Conservation (phyloP, 2,797 vertebrate species). For the Enteromius unitaeniatus region DNA sequence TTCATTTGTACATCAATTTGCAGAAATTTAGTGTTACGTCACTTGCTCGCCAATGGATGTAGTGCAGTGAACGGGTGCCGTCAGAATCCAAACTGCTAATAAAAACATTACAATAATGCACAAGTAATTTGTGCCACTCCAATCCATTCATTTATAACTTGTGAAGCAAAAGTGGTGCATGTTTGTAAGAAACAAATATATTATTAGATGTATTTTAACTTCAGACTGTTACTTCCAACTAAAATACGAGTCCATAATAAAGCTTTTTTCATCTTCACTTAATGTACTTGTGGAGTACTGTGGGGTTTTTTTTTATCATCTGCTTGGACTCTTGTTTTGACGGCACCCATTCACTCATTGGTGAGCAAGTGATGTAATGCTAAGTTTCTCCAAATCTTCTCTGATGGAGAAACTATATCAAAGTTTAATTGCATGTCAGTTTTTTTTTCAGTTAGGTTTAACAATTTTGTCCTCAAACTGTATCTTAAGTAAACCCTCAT, state of each 20-base stretch:
- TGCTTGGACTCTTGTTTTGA: background rate
- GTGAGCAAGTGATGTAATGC: background rate
- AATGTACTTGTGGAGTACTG: background rate
- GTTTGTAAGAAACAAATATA: background rate
- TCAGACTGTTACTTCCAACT: background rate
- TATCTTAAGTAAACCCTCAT: slow-evolving; percentile 5
- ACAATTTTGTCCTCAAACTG: background rate
- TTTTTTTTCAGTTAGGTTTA: background rate
- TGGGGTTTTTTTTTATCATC: background rate
- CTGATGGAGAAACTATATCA: background rate
- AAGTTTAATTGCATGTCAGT: background rate
- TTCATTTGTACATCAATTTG: background rate
- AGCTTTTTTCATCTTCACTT: background rate
- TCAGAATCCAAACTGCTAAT: background rate
- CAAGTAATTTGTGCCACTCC: background rate
- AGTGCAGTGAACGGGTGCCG: background rate
- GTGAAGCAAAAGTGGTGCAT: background rate
- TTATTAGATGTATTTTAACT: background rate
- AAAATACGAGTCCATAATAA: background rate
- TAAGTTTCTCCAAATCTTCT: background rate
- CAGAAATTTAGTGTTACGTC: background rate
- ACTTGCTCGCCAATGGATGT: background rate
- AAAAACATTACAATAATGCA: background rate
- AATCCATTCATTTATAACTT: background rate
- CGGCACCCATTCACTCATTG: background rate